Conservation (phyloP, 2,888 invertebrate species). For the Chromoteleia sp. region DNA sequence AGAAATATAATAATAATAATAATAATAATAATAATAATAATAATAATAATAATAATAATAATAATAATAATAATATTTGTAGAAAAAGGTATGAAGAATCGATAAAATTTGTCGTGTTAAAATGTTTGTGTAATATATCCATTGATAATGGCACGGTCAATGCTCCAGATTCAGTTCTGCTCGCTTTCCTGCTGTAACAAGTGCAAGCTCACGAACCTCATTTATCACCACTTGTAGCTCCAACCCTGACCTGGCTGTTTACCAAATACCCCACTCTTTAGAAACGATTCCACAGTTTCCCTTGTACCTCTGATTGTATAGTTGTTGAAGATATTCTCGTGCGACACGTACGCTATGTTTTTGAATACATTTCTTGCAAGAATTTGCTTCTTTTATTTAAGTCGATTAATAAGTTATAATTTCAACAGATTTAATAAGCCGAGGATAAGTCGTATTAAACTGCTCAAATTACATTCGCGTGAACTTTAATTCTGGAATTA, state of each 20-base stretch:
- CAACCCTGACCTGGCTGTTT: conserved; percentile 78
- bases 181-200: conserved; percentile 67
- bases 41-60: not conserved
- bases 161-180: conserved; percentile 64
- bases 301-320: conserved; percentile 54
- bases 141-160: conserved; percentile 56
- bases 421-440: not conserved
- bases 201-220: conserved; percentile 79
- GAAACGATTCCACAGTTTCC: conserved; percentile 57
- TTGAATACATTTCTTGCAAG: conserved; percentile 59
- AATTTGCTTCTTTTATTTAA: conserved; percentile 69
- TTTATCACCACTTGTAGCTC: conserved; percentile 84
- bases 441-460: not conserved
- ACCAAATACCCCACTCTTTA: conserved; percentile 64
- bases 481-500: conserved; percentile 3
- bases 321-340: conserved; percentile 31
- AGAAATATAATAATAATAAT: too few relatives aligned
- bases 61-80: too few relatives aligned
- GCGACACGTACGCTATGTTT: conserved; percentile 74
- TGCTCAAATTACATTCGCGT: conserved; percentile 13
- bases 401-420: not conserved
- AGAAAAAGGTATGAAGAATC: not conserved
- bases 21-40: too few relatives aligned
- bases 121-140: conserved; percentile 47
- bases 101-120: conserved; percentile 16